These are phyloP conservation scores for Plemyria rubiginata DNA, from an alignment of 2,888 invertebrate species.

Conservation along the genomic window DNA sequence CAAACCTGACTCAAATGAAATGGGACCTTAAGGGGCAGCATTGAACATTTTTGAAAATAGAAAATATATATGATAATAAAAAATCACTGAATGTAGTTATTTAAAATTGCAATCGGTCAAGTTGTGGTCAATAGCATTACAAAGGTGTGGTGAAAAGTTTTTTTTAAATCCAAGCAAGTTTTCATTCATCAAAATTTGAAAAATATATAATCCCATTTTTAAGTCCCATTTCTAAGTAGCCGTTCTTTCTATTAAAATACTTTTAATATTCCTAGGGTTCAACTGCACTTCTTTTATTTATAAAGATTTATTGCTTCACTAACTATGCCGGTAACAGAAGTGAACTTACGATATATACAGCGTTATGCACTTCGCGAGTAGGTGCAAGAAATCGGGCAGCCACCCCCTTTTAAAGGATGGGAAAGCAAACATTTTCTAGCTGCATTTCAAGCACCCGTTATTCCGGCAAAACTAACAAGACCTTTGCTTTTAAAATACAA, in stretches of 20 bases:
- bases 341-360: slow-evolving; percentile 17
- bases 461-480: slow-evolving; percentile 5
- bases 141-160: too few relatives aligned
- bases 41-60: too few relatives aligned
- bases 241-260: not conserved
- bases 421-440: slow-evolving; percentile 18
- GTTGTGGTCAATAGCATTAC: too few relatives aligned
- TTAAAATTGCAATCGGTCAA: too few relatives aligned
- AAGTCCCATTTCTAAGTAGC: too few relatives aligned
- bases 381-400: slow-evolving; percentile 23
- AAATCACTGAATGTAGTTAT: too few relatives aligned
- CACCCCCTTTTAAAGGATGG: slow-evolving; percentile 23
- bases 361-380: slow-evolving; percentile 15
- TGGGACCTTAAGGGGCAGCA: too few relatives aligned
- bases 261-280: slow-evolving; percentile 1
- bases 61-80: too few relatives aligned
- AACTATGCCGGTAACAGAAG: slow-evolving; percentile 13
- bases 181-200: too few relatives aligned
- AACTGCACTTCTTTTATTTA: slow-evolving; percentile 10
- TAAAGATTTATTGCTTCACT: slow-evolving; percentile 17
- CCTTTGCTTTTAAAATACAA: not conserved
- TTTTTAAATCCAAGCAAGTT: too few relatives aligned
- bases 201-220: too few relatives aligned
- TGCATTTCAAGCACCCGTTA: slow-evolving; percentile 25
- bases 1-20: too few relatives aligned